These are phyloP conservation scores for Triplophysa tibetana DNA, from an alignment of 2,113 vertebrate species.

Conservation along the genomic window DNA sequence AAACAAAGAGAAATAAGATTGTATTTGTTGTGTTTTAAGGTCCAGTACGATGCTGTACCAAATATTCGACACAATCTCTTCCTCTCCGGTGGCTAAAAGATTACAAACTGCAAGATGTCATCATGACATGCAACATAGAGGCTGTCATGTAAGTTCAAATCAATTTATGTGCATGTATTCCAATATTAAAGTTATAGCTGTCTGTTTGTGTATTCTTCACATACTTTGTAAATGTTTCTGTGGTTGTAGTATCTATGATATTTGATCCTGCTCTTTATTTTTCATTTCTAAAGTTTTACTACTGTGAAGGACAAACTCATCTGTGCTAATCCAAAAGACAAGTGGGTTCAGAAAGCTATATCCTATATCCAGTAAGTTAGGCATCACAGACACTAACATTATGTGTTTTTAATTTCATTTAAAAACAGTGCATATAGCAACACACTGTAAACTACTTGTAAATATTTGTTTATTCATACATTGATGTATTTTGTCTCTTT, in stretches of 20 bases:
- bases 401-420: not conserved
- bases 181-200: not conserved
- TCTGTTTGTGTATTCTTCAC: too few species aligned
- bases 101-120: slow-evolving; percentile 44
- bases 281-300: slow-evolving; percentile 54
- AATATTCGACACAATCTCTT: slow-evolving; percentile 27
- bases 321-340: slow-evolving; percentile 54
- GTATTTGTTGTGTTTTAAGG: slow-evolving; percentile 43
- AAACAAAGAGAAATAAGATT: not conserved
- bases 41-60: slow-evolving; percentile 58
- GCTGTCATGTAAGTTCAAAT: slow-evolving; percentile 62
- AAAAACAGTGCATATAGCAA: not conserved
- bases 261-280: not conserved
- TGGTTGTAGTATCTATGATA: not conserved
- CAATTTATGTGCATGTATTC: not conserved
- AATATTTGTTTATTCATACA: not conserved
- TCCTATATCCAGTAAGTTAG: slow-evolving; percentile 44
- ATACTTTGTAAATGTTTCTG: not conserved
- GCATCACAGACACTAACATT: not conserved
- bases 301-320: slow-evolving; percentile 43
- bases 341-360: slow-evolving; percentile 56
- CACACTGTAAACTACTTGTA: too few species aligned
- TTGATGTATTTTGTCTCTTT: not conserved
- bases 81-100: slow-evolving; percentile 22
- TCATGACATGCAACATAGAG: slow-evolving; percentile 55